These are phyloP conservation scores for Choristoneura fumiferana DNA, from an alignment of 1,140 invertebrate genomes.

Conservation along the genomic window DNA sequence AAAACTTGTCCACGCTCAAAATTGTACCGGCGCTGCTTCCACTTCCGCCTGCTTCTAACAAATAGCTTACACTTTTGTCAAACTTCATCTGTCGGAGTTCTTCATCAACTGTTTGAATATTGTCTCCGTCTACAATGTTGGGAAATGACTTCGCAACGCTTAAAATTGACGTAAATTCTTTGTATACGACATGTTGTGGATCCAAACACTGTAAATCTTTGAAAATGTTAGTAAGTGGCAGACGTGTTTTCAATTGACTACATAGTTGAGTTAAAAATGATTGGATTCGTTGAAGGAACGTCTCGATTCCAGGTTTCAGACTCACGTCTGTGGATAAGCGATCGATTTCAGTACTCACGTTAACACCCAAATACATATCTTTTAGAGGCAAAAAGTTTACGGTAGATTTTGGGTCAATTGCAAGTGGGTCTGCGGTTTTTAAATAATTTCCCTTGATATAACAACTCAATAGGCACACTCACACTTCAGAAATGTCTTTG, in stretches of 20 bases:
- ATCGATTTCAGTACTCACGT: conserved; percentile 24
- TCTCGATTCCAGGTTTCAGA: conserved; percentile 22
- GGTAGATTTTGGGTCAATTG: conserved; percentile 24
- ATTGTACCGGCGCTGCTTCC: no score
- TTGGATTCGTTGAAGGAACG: conserved; percentile 25
- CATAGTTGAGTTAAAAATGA: conserved; percentile 20
- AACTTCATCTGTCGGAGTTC: no score
- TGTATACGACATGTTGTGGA: conserved; percentile 37
- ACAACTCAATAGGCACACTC: conserved; percentile 23
- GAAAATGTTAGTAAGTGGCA: conserved; percentile 28
- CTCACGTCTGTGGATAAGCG: conserved; percentile 22
- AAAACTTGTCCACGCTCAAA: no score
- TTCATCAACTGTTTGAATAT: no score
- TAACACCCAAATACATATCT: conserved; percentile 30
- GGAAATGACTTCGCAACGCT: conserved; percentile 16
- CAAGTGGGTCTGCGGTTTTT: conserved; percentile 22
- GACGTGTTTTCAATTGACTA: conserved; percentile 24
- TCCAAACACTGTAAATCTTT: conserved; percentile 30
- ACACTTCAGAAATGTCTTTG: conserved; percentile 28
- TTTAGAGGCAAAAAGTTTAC: conserved; percentile 29
- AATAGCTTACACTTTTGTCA: no score
- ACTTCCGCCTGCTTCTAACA: no score
- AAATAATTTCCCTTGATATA: conserved; percentile 31
- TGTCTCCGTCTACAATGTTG: no score
- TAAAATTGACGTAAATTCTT: conserved; percentile 40